Evolutionary conservation across 2,888 invertebrate species (phyloP).

Genomic region (Caenorhabditis sp.): DNA sequence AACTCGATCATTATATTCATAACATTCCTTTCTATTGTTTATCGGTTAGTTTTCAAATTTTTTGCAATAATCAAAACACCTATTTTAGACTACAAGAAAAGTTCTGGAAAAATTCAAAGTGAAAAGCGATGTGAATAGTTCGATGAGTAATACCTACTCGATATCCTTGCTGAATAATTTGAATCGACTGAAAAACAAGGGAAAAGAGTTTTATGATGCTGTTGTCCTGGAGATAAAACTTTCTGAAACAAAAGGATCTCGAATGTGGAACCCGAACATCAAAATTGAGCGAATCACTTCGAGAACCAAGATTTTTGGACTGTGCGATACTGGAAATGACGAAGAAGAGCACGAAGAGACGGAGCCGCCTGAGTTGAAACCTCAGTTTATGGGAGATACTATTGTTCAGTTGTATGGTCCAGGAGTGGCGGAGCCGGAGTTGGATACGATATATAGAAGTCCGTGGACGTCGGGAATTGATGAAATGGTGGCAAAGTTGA

Average conservation of each 20-base stretch:
- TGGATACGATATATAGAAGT: constrained; percentile 24
- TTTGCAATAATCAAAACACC: not conserved
- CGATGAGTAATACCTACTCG: constrained; percentile 34
- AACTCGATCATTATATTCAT: constrained; percentile 91
- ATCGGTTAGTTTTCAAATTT: constrained; percentile 74
- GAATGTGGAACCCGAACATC: not conserved
- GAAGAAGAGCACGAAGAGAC: constrained; percentile 8
- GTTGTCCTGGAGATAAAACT: constrained; percentile 8
- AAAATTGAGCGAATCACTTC: constrained; percentile 32
- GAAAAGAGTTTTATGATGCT: constrained; percentile 31
- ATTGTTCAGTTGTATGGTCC: constrained; percentile 25
- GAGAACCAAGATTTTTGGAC: constrained; percentile 15
- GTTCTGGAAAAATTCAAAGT: constrained; percentile 21
- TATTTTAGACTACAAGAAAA: constrained; percentile 23
- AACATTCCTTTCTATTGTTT: constrained; percentile 97
- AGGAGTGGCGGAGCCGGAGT: constrained; percentile 14
- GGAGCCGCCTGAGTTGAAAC: constrained; percentile 5
- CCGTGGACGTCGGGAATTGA: constrained; percentile 16
- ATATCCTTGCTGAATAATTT: constrained; percentile 12
- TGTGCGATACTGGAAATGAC: constrained; percentile 6
- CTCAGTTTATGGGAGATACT: constrained; percentile 19
- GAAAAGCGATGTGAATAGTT: constrained; percentile 16
- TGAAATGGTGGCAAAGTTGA: constrained; percentile 24
- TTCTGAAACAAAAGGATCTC: constrained; percentile 13
- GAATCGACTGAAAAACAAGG: constrained; percentile 36